Evolutionary conservation across 2,888 invertebrate species (phyloP).

Genomic region (Brenthis daphne): DNA sequence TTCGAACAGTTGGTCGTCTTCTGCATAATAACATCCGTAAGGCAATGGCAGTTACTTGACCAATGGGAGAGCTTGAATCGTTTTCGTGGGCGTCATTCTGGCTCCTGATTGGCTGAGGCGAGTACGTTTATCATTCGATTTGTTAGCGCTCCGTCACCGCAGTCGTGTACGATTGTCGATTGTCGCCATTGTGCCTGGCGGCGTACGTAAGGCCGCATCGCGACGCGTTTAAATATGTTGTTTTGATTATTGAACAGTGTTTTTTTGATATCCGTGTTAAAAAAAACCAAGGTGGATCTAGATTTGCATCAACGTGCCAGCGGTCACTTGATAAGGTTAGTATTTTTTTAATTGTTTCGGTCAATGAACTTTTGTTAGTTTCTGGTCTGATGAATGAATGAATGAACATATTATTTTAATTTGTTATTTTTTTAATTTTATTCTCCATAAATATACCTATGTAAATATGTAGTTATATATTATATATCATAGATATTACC

Average conservation of each 20-base stretch:
- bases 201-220: slow-evolving; percentile 62
- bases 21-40: slow-evolving; percentile 81
- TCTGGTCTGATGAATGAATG: slow-evolving; percentile 12
- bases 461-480: no score
- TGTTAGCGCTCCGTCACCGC: slow-evolving; percentile 74
- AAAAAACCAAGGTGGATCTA: slow-evolving; percentile 88
- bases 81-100: slow-evolving; percentile 75
- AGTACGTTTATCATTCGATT: slow-evolving; percentile 77
- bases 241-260: slow-evolving; percentile 46
- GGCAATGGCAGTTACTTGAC: slow-evolving; percentile 80
- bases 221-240: slow-evolving; percentile 58
- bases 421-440: no score
- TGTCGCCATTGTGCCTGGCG: slow-evolving; percentile 79
- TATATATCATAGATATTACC: no score
- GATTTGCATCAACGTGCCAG: slow-evolving; percentile 89
- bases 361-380: slow-evolving; percentile 53
- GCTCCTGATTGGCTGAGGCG: slow-evolving; percentile 64
- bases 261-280: slow-evolving; percentile 48
- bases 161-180: slow-evolving; percentile 79
- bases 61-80: slow-evolving; percentile 69
- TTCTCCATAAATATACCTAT: no score
- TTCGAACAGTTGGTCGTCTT: slow-evolving; percentile 76
- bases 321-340: slow-evolving; percentile 88
- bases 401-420: no score
- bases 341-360: slow-evolving; percentile 5